Evolutionary conservation across 2,888 invertebrate species (phyloP).

Genomic region (Nebria salina): DNA sequence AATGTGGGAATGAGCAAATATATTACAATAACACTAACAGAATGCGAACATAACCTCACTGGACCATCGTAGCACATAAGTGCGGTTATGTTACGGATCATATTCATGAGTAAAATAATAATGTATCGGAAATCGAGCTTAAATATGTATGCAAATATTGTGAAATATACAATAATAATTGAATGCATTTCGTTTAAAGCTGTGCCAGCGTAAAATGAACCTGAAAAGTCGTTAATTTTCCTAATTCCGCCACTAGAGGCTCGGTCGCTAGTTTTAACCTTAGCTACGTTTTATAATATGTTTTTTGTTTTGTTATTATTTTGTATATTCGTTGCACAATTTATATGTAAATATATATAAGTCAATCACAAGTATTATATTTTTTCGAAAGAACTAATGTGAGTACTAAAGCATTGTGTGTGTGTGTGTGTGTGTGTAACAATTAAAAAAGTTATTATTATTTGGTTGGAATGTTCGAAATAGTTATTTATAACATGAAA

Average conservation of each 20-base stretch:
- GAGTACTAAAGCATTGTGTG: conserved; percentile 38
- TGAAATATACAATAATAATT: neutral
- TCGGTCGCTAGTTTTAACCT: conserved; percentile 16
- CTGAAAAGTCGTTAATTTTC: conserved; percentile 24
- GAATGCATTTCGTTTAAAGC: neutral
- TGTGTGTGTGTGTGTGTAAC: conserved; percentile 24
- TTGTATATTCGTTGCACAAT: conserved; percentile 42
- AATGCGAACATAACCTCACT: neutral
- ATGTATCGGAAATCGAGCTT: neutral
- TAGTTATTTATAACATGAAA: neutral
- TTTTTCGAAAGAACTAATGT: conserved; percentile 25
- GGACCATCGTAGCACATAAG: neutral
- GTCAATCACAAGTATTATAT: conserved; percentile 24
- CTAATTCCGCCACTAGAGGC: conserved; percentile 21
- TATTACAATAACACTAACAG: neutral
- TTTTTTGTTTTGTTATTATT: conserved; percentile 21
- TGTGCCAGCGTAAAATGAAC: neutral
- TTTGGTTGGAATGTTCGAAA: neutral
- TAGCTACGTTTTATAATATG: conserved; percentile 15
- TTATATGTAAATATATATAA: conserved; percentile 34
- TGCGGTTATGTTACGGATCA: neutral
- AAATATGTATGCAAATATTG: neutral
- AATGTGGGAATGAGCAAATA: neutral
- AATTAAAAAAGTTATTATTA: conserved; percentile 18
- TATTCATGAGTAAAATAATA: neutral